Percentiles rank a stretch among this genome's conserved stretches.
Conservation (phyloP, 1,140 invertebrate species). For the Asbolus verrucosus region DNA sequence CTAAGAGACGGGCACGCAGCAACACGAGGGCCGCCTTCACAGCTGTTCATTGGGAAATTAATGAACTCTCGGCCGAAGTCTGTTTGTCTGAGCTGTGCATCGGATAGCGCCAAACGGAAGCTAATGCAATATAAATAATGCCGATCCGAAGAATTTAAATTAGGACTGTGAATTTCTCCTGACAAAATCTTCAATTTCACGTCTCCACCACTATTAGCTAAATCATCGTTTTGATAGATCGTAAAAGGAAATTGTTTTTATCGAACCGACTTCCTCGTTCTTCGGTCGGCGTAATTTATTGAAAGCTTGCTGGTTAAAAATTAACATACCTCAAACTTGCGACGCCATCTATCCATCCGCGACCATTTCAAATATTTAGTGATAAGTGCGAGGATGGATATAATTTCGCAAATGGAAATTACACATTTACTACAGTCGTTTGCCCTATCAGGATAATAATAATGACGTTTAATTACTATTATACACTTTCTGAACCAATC, state of each 20-base stretch:
- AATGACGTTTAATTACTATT: background rate
- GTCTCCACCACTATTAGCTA: constrained; percentile 23
- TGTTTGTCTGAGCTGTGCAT: constrained; percentile 49
- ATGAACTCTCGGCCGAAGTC: constrained; percentile 48
- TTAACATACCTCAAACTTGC: constrained; percentile 27
- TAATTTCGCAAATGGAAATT: constrained; percentile 31
- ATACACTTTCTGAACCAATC: constrained; percentile 2
- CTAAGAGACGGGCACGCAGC: constrained; percentile 42
- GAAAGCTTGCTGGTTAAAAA: constrained; percentile 17
- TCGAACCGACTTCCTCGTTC: constrained; percentile 13
- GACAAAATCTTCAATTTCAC: constrained; percentile 29
- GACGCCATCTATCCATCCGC: constrained; percentile 2
- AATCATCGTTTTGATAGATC: constrained; percentile 26
- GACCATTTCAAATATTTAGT: constrained; percentile 21
- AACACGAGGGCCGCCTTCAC: constrained; percentile 41
- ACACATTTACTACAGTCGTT: constrained; percentile 22
- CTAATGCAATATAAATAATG: constrained; percentile 50
- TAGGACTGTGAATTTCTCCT: constrained; percentile 28
- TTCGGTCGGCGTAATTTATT: background rate
- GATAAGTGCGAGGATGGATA: background rate
- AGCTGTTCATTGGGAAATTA: constrained; percentile 53
- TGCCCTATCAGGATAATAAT: constrained; percentile 8
- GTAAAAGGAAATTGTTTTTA: constrained; percentile 29
- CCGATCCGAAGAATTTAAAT: constrained; percentile 41
- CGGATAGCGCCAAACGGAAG: constrained; percentile 27